Conservation (phyloP, 2,888 invertebrate species). For the Laothoe populi region DNA sequence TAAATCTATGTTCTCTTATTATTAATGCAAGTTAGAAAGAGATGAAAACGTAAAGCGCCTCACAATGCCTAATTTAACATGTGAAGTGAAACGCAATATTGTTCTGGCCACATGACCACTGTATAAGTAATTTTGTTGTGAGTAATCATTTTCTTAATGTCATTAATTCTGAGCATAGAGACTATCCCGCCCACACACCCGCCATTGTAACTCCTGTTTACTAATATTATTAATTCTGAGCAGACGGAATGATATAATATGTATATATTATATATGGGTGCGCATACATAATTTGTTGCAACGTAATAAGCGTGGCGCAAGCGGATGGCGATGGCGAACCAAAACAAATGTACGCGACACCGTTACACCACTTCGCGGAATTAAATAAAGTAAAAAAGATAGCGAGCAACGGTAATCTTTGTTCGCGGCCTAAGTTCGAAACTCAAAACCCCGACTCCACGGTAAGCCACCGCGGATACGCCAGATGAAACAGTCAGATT, state of each 20-base stretch:
- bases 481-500: conserved; percentile 52
- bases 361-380: conserved; percentile 81
- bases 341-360: conserved; percentile 80
- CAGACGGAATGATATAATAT: conserved; percentile 21
- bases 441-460: conserved; percentile 62
- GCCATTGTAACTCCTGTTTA: too few species aligned
- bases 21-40: conserved; percentile 16
- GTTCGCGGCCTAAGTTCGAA: conserved; percentile 67
- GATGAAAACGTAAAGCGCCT: conserved; percentile 1
- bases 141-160: conserved; percentile 22
- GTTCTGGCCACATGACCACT: conserved; percentile 15
- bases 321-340: conserved; percentile 58
- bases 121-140: conserved; percentile 17
- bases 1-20: conserved; percentile 27
- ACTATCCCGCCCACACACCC: too few species aligned
- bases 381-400: conserved; percentile 73
- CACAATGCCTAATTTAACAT: conserved; percentile 27
- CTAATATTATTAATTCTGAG: conserved; percentile 22
- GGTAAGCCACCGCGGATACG: conserved; percentile 54
- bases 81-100: conserved; percentile 25
- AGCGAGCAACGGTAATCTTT: conserved; percentile 77
- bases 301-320: conserved; percentile 23
- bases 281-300: conserved; percentile 26
- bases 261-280: conserved; percentile 14
- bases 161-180: conserved; percentile 24